Base-by-base conservation (phyloP, 2,888 invertebrate genomes). In the Tiphia femorata region DNA sequence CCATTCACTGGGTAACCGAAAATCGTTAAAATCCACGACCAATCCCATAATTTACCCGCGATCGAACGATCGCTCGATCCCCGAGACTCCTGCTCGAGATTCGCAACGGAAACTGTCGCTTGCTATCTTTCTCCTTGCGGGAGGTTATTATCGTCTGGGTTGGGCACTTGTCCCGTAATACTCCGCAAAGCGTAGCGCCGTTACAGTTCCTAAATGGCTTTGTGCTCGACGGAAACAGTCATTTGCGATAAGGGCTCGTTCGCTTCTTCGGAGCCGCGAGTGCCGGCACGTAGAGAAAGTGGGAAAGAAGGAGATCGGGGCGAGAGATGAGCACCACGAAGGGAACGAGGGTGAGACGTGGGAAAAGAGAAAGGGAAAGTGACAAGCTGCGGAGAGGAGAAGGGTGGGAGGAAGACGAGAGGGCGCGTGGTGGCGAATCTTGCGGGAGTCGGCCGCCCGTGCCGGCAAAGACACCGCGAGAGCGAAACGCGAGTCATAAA, bases 181-280 rank as follows among this genome's bases (percentile, higher is more conserved):
- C 51, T 62, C 67, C 57, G 67, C 56, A 65, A 72, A 69, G 62
- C 67, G 65, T 68, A 64, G 72, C 58, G 73, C 72, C 73, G 76
- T 77, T 77, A 76, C 67, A 73, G 67, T 70, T 70, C 70, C 73
- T 75, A 78, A 80, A 80, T 76, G 77, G 77, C 77, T 78, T 72
- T 78, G 77, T 75, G 67, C 77, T 75, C 70, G 69, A 62, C 75
- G 80, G 76, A 80, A 81, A 72, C 75, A 79, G 81, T 79, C 80
- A 80, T 80, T 81, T 81, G 80, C 78, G 81, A 81, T 81, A 81
- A 81, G 80, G 73, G 73, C 69, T 73, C 68, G 72, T 72, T 69
- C 64, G 65, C 64, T 67, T 72, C 73, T 74, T 72, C 66, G 66
- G 61, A 43, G 30, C 25, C 20, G 51, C 51, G 55, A 49, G 40